Evolutionary conservation across 2,113 vertebrate genomes (phyloP), one percentile per base, ranked within the genome.

Genomic region (Leptocoma aspasia): DNA sequence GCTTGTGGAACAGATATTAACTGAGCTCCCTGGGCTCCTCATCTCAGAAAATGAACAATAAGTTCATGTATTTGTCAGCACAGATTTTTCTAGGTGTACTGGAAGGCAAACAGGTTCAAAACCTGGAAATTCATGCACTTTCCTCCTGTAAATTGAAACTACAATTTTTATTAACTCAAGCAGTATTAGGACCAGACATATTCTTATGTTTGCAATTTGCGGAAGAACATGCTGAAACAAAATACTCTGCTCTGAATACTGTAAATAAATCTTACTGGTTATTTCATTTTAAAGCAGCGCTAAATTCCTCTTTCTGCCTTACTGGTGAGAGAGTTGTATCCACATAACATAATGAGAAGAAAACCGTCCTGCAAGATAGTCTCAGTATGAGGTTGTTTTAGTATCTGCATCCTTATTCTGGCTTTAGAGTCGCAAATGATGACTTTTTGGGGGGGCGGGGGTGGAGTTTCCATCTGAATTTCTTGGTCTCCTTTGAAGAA

Each of bases 121-220:
- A 78, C 78, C 39, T 33, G 4, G 56, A 45, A 90, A 86, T 92
- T 81, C 54, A 26, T 90, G 26, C 44, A 59, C 30, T 93, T 83
- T 57, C 19, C 13, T 93, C 27, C 47, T 86, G 23, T 89, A 83
- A 77, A 86, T 80, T 5, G 39, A 70, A 90, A 83, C 45, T 64
- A 63, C 33, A 78, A 6, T 72, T 95, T 92, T 80, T 81, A 75
- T 90, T 94, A 83, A 12, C 19, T 86, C 42, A 33, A 69, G 33
- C 31, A 56, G 23, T 64, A 47, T 81, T 84, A 87, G 59, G 33
- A 76, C 39, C 41, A 68, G 39, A 44, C 13, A 53, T 85, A 87
- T 52, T 35, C 10, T 71, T 94, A 35, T 76, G 42, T 86, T 92
- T 91, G 31, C 63, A 89, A 61, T 91, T 79, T 89, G 70, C 92